Evolutionary conservation across 1,140 invertebrate genomes (phyloP).

Genomic region (Saccostrea glomerata): DNA sequence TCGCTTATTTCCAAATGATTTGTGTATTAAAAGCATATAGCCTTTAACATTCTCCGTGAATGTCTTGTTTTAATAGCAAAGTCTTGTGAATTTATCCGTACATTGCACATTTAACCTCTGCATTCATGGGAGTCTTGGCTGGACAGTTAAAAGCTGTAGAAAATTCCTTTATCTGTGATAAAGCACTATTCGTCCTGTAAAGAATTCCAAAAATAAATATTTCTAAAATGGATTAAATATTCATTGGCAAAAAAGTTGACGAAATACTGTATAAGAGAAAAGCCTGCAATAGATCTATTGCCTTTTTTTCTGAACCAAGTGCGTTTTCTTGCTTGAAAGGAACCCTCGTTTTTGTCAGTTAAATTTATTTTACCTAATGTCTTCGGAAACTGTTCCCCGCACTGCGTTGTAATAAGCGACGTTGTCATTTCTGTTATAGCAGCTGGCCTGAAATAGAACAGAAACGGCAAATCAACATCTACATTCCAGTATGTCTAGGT

Average conservation of each 20-base stretch:
- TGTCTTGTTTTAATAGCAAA: no score
- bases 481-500: not conserved
- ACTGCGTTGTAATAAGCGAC: slow-evolving; percentile 34
- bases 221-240: no score
- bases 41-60: no score
- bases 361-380: slow-evolving; percentile 40
- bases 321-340: no score
- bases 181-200: slow-evolving; percentile 50
- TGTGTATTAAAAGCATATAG: no score
- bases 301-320: no score
- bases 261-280: no score
- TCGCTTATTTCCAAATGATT: no score
- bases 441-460: slow-evolving; percentile 38
- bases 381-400: slow-evolving; percentile 33
- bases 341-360: no score
- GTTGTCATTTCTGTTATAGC: slow-evolving; percentile 53
- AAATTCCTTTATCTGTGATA: slow-evolving; percentile 48
- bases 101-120: slow-evolving; percentile 46
- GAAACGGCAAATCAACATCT: no score
- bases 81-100: slow-evolving; percentile 16
- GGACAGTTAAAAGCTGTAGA: slow-evolving; percentile 49
- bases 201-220: not conserved
- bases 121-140: slow-evolving; percentile 48
- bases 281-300: no score
- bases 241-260: no score